Base-by-base conservation (phyloP, 2,113 vertebrate genomes). In the Lipotes vexillifer region DNA sequence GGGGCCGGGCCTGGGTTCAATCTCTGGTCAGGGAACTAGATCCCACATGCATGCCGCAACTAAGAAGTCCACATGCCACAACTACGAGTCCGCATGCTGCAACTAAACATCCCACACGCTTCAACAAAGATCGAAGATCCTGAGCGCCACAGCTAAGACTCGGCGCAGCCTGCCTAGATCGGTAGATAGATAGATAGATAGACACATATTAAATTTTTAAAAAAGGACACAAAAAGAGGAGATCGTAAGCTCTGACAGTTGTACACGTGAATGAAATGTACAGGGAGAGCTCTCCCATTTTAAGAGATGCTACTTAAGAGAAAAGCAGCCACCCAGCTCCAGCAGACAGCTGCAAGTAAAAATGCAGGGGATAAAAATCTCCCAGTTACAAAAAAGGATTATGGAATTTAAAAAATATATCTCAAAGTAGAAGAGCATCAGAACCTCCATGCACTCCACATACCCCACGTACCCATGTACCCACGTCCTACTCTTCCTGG, bases 251-350 rank as follows among this genome's bases (percentile, higher is more conserved):
- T 84, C 55, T 7, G 29, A 31, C 23, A 27, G 44, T 7, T 66
- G 25, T 4, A 18, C 61, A 44, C 1, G 1, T 1, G 17, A 21
- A 23, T 2, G 18, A 31, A 5, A 13, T 38, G 38, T 5, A 33
- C 2, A 71, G 44, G 13, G 41, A 74, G 5, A 36, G 20, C 12
- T 46, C 31, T 78, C 77, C 41, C 36, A 27, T 57, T 10, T 63
- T 46, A 52, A 55, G 68, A 81, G 31, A 49, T 4, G 29, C 3
- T 27, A 13, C 41, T 44, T 6, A 17, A 25, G 38, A 61, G 11
- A 71, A 44, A 29, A 36, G 36, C 57, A n/a, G 80, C 27, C 25
- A 31, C 20, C 38, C 8, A 6, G 72, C 8, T 57, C 41, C 20
- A 49, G 21, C 65, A 49, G 69, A 61, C 3, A n/a, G 72, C 71